These are phyloP conservation scores for Protaetia brevitarsis DNA, from an alignment of 1,140 invertebrate species.

Conservation along the genomic window DNA sequence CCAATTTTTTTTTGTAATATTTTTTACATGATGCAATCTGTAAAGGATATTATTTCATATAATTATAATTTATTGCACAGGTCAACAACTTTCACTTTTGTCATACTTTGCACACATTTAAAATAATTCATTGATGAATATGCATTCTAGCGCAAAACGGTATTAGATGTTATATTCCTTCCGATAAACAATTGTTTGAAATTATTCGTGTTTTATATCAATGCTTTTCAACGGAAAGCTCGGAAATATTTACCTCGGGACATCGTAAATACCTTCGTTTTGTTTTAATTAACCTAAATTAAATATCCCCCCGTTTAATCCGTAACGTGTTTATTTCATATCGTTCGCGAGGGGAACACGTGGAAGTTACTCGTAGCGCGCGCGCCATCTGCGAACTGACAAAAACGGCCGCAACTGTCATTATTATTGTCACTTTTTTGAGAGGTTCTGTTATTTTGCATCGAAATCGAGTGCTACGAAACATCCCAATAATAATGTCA, in stretches of 20 bases:
- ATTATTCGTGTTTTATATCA: too few species aligned
- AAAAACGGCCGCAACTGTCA: background rate
- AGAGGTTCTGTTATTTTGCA: constrained; percentile 19
- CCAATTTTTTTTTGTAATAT: background rate
- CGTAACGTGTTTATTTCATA: too few species aligned
- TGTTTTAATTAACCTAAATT: background rate
- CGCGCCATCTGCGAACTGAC: background rate
- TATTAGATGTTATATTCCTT: too few species aligned
- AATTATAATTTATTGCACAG: background rate
- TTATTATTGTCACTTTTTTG: constrained; percentile 19
- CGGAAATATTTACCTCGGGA: too few species aligned
- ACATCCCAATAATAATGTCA: constrained; percentile 36
- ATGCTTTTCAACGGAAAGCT: too few species aligned
- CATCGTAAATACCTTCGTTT: too few species aligned
- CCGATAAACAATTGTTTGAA: too few species aligned
- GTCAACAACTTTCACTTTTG: background rate
- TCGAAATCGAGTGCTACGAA: background rate
- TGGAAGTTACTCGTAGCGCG: background rate
- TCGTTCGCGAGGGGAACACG: background rate
- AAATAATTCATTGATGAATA: background rate
- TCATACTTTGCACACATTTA: background rate
- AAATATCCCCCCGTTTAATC: background rate
- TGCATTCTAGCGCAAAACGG: too few species aligned
- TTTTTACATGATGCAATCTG: background rate
- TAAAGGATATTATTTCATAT: background rate